Base-by-base conservation (phyloP, 2,888 invertebrate genomes). In the Apomyelois bistriatella region DNA sequence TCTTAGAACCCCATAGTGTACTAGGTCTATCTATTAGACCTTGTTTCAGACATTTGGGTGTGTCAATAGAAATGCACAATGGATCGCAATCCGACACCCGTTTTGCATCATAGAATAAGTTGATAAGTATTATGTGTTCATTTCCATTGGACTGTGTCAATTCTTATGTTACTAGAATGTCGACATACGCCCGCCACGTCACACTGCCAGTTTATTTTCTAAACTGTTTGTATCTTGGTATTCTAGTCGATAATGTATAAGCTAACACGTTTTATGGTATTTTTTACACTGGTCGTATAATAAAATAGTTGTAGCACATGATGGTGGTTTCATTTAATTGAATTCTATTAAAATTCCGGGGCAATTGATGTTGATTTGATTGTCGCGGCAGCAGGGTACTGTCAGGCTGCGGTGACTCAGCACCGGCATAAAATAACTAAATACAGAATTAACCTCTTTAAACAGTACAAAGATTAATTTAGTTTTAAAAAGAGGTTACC, bases 91-190 rank as follows among this genome's bases (percentile, higher is more conserved):
- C 60, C 60, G 62, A 81, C 70, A 85, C 82, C 74, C 77, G 66
- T 71, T 84, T 85, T 79, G 81, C 79, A 74, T 78, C 66, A 63
- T 76, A 83, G 73, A 79, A 72, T 79, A 74, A 35, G 53, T 56
- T 57, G 12, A 53, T 60, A 64, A 59, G 55, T 61, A 61, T 66
- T 73, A 81, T 85, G 76, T 82, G 81, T 85, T 85, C 76, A 76
- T 81, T 84, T 72, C 68, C 79, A 86, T 75, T 85, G 89, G 92
- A 92, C 91, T 93, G 92, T 91, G 93, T 93, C 92, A 91, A 91
- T 93, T 93, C 92, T 93, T 91, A 85, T 90, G 77, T 82, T 89
- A 85, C 91, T 92, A 92, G 92, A 93, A 92, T 92, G 79, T 90
- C 82, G 89, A 91, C 92, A 92, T 92, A 90, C 77, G 90, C 79